Base-by-base conservation (phyloP, 2,113 vertebrate species). In the Carettochelys insculpta region DNA sequence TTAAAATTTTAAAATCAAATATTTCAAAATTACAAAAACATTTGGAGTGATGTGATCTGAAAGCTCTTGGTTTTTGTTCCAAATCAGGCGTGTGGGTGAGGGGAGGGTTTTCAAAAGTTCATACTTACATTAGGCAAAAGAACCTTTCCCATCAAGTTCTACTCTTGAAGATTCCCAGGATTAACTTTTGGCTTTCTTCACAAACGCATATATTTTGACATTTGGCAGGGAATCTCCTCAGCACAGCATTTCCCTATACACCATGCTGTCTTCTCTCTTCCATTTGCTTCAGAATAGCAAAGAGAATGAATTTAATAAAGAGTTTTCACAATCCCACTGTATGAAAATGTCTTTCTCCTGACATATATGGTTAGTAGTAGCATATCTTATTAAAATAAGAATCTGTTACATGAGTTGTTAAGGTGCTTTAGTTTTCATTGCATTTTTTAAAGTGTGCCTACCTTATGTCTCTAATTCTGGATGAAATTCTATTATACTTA, bases 361-460 rank as follows among this genome's bases (percentile, higher is more conserved):
- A 90, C 95, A 87, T 93, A 88, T 91, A 90, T 7, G 5, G 80
- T 86, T 95, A 80, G 82, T 82, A 86, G 58, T 92, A 95, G 95
- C 93, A 78, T 90, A 90, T 92, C 93, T 90, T 82, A 86, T 75
- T 95, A 94, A 95, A 95, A 93, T 82, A 90, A 93, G 90, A 91
- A 87, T 90, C 86, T 93, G 85, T 90, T 95, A 94, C 53, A 31
- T 93, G 80, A 94, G 94, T 90, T 87, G 48, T 84, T 87, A 87
- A 95, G 93, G 84, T 90, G 86, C 90, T 96, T 95, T 85, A 31
- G 88, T 94, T 95, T 95, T 94, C 90, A 86, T 83, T 51, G 53
- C 47, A 83, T 80, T 95, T 95, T 95, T 89, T 85, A 34, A 43
- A 53, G 3, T 77, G 85, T 83, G n/a, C 96, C 95, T 95, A 73